These are phyloP conservation scores for Ladona fulva DNA, from an alignment of 1,140 invertebrate genomes.

Conservation along the genomic window DNA sequence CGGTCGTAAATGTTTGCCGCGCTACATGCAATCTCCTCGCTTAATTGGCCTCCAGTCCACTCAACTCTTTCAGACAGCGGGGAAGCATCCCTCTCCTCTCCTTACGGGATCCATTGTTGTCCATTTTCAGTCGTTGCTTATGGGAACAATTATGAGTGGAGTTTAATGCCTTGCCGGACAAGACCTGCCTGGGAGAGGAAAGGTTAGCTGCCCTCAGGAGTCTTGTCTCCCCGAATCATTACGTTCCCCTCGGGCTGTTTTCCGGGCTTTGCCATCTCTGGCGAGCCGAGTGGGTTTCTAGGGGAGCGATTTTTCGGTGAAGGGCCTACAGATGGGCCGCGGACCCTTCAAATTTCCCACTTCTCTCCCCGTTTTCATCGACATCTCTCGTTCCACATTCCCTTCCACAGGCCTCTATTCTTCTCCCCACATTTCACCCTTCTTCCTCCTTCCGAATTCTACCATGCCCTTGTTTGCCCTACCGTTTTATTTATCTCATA, in stretches of 20 bases:
- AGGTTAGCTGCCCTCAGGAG: too few species aligned
- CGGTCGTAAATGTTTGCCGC: too few species aligned
- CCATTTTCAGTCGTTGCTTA: constrained; percentile 5
- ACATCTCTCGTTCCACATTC: not conserved
- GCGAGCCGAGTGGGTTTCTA: too few species aligned
- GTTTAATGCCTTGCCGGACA: not conserved
- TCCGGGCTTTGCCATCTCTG: not conserved
- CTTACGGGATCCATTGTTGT: not conserved
- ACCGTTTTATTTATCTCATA: not conserved
- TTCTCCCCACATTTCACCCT: not conserved
- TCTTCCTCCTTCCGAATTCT: not conserved
- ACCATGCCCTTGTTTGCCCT: not conserved
- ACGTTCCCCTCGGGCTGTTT: not conserved
- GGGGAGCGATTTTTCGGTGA: not conserved
- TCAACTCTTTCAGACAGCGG: not conserved
- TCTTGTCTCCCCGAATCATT: not conserved
- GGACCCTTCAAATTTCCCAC: not conserved
- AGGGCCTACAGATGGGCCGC: not conserved
- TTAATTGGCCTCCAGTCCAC: not conserved
- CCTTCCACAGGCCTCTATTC: not conserved
- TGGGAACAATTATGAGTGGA: not conserved
- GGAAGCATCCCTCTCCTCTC: not conserved
- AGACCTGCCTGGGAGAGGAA: not conserved
- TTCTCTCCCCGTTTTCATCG: not conserved
- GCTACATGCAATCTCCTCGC: too few species aligned